Percentiles rank a stretch among this genome's conserved stretches.
phyloP scores from a whole-genome alignment of 2,888 invertebrate genomes.

The Coleophora deauratella region DNA sequence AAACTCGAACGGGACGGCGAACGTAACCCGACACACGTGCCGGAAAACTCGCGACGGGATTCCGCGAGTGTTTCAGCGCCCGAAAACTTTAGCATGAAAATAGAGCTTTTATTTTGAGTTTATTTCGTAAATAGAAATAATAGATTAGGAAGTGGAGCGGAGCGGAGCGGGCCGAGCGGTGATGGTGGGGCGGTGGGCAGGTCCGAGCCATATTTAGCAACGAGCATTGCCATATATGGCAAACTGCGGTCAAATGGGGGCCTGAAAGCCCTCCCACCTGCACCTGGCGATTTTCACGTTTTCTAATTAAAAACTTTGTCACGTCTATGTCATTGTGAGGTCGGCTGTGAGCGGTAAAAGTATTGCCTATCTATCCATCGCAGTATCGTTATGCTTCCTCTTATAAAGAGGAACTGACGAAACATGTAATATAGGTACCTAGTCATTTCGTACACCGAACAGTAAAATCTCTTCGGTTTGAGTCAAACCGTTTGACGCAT shows the following conservation, averaged over 20 bases:
- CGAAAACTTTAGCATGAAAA: conserved; percentile 64
- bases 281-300: conserved; percentile 70
- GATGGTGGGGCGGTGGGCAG: conserved; percentile 77
- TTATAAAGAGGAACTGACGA: no score
- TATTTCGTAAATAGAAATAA: conserved; percentile 75
- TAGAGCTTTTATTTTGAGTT: conserved; percentile 73
- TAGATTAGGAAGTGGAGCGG: conserved; percentile 68
- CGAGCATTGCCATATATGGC: conserved; percentile 87
- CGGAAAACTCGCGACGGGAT: conserved; percentile 57
- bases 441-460: no score
- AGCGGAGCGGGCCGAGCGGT: conserved; percentile 33
- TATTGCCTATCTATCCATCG: conserved; percentile 17
- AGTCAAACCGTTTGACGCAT: no score
- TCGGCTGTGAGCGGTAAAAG: conserved; percentile 3
- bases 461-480: no score
- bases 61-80: conserved; percentile 65
- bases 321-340: conserved; percentile 45
- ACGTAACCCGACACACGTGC: conserved; percentile 73
- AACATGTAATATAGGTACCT: no score
- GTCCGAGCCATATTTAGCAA: conserved; percentile 88
- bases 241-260: conserved; percentile 84
- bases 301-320: conserved; percentile 72
- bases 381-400: no score
- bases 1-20: conserved; percentile 43
- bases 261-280: conserved; percentile 84